phyloP scores from a whole-genome alignment of 2,797 vertebrate genomes.

The Pristis pectinata region DNA sequence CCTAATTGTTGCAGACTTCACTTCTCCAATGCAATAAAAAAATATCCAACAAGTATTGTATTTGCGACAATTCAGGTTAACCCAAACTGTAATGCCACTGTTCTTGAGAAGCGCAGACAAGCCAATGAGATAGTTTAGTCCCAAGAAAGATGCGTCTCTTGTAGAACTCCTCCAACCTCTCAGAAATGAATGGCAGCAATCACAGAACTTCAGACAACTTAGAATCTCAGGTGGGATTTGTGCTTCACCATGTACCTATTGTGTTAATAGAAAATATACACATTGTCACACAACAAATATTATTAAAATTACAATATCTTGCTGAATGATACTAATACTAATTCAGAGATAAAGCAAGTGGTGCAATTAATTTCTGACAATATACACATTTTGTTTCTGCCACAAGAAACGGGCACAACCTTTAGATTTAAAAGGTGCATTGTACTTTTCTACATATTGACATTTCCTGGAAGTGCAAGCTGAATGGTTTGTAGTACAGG shows the following conservation, averaged over 20 bases:
- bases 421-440: not conserved
- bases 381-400: not conserved
- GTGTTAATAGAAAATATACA: conserved; percentile 41
- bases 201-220: conserved; percentile 54
- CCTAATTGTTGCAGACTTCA: conserved; percentile 26
- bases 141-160: conserved; percentile 41
- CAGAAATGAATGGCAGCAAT: conserved; percentile 49
- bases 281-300: conserved; percentile 42
- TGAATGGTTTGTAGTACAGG: conserved; percentile 20
- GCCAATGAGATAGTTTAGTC: conserved; percentile 31
- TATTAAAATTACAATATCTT: conserved; percentile 41
- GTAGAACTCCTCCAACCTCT: conserved; percentile 47
- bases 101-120: conserved; percentile 29
- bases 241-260: conserved; percentile 97
- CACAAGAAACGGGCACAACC: not conserved
- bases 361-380: conserved; percentile 6
- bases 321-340: conserved; percentile 39
- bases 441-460: conserved; percentile 32
- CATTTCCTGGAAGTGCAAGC: conserved; percentile 14
- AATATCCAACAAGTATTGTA: conserved; percentile 25
- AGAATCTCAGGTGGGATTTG: conserved; percentile 97
- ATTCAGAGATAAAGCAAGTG: not conserved
- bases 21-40: conserved; percentile 35
- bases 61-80: conserved; percentile 8
- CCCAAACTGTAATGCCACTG: conserved; percentile 29